phyloP scores from a whole-genome alignment of 2,113 vertebrate genomes.

The Microcebus jonahi region DNA sequence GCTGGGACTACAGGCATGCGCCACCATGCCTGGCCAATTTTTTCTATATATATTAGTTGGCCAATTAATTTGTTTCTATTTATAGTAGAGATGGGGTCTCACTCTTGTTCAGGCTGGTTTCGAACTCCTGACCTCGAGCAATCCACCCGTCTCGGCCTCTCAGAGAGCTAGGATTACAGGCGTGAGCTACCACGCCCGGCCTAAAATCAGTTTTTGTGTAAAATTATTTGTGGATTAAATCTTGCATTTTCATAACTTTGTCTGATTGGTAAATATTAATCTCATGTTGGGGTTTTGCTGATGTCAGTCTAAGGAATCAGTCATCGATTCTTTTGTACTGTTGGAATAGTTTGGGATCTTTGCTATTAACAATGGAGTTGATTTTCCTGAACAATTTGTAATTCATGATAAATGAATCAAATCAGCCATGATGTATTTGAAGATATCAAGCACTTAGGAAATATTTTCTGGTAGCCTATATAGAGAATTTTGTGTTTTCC shows the following conservation, averaged over 20 bases:
- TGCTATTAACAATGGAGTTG: background rate
- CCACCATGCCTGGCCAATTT: too few relatives aligned
- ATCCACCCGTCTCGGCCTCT: too few relatives aligned
- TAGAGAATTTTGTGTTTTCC: slow-evolving; percentile 26
- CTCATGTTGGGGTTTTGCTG: slow-evolving; percentile 32
- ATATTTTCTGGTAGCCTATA: slow-evolving; percentile 33
- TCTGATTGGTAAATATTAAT: slow-evolving; percentile 27
- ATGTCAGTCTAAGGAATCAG: background rate
- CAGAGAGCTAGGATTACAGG: too few relatives aligned
- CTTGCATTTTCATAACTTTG: slow-evolving; percentile 59
- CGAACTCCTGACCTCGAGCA: too few relatives aligned
- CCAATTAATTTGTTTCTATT: too few relatives aligned
- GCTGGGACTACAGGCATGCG: too few relatives aligned
- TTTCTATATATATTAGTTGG: too few relatives aligned
- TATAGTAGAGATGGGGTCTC: too few relatives aligned
- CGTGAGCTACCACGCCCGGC: too few relatives aligned
- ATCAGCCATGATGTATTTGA: background rate
- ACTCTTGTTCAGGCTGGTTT: too few relatives aligned
- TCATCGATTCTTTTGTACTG: background rate
- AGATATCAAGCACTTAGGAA: slow-evolving; percentile 43
- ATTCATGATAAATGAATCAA: slow-evolving; percentile 30
- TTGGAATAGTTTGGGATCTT: slow-evolving; percentile 43
- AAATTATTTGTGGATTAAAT: slow-evolving; percentile 21
- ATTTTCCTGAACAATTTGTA: slow-evolving; percentile 45
- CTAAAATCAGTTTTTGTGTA: background rate